These are phyloP conservation scores for Nasalis larvatus DNA, from an alignment of 2,113 vertebrate genomes.

Conservation along the genomic window DNA sequence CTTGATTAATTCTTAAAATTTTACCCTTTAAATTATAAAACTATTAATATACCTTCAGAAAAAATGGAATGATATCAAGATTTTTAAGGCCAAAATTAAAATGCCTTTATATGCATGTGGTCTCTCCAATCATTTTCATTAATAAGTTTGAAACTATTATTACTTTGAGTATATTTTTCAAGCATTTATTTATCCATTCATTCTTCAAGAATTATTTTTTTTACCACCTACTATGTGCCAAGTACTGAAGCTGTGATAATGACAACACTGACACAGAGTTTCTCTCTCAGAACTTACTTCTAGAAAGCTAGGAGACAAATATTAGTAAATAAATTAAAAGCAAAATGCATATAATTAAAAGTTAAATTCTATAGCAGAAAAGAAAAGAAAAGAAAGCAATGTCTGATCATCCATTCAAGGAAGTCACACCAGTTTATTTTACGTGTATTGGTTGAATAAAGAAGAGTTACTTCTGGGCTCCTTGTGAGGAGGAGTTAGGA, in stretches of 20 bases:
- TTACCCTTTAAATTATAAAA: background rate
- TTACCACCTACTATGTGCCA: background rate
- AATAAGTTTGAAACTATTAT: background rate
- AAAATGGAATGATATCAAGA: background rate
- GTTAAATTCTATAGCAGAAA: background rate
- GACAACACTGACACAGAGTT: background rate
- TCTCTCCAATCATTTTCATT: background rate
- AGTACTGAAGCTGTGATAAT: background rate
- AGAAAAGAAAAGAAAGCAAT: background rate
- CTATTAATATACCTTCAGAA: background rate
- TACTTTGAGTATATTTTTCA: background rate
- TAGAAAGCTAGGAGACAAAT: background rate
- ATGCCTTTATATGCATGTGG: background rate
- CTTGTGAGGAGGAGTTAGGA: background rate
- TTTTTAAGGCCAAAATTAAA: background rate
- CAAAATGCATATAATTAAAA: background rate
- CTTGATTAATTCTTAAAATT: background rate
- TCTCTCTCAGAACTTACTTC: background rate
- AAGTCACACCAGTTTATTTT: background rate
- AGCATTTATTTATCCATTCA: background rate
- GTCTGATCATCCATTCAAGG: background rate
- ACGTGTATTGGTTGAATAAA: background rate
- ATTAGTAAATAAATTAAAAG: background rate
- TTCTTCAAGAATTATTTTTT: background rate
- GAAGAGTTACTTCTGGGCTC: background rate